These are phyloP conservation scores for Diceros bicornis DNA, from an alignment of 2,797 vertebrate genomes.

Conservation along the genomic window DNA sequence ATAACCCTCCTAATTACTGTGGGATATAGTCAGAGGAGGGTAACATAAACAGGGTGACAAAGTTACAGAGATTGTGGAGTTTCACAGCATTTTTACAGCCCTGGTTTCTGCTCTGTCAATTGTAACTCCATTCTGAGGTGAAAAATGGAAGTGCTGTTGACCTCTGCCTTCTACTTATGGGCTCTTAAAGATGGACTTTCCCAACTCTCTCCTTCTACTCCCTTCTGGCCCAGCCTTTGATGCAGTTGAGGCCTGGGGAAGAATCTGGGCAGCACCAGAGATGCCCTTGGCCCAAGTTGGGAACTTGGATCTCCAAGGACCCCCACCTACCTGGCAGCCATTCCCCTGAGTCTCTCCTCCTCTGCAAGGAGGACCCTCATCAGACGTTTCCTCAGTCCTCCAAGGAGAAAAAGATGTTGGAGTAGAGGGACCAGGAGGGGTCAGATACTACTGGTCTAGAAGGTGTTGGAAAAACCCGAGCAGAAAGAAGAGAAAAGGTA, in stretches of 20 bases:
- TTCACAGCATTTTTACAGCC: not conserved
- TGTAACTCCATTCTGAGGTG: not conserved
- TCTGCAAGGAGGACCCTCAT: too few relatives aligned
- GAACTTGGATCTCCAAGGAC: not conserved
- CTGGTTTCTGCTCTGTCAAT: conserved; percentile 19
- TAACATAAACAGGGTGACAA: not conserved
- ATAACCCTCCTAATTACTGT: not conserved
- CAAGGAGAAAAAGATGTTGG: not conserved
- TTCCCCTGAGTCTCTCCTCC: not conserved
- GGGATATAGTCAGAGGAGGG: not conserved
- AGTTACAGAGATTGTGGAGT: not conserved
- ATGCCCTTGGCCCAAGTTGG: not conserved
- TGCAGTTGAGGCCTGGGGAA: not conserved
- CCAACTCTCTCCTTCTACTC: not conserved
- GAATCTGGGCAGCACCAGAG: not conserved
- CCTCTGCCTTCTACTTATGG: not conserved
- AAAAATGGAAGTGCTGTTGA: not conserved
- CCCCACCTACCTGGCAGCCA: not conserved
- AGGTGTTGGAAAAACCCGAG: not conserved
- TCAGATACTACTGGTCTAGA: not conserved
- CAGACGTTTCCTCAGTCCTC: not conserved
- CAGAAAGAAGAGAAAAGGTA: not conserved
- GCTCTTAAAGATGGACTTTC: not conserved
- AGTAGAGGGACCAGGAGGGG: not conserved
- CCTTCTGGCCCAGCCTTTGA: not conserved